Evolutionary conservation across 1,140 invertebrate species (phyloP), one percentile per base, ranked within the genome.

Genomic region (Meloidogyne floridensis): DNA sequence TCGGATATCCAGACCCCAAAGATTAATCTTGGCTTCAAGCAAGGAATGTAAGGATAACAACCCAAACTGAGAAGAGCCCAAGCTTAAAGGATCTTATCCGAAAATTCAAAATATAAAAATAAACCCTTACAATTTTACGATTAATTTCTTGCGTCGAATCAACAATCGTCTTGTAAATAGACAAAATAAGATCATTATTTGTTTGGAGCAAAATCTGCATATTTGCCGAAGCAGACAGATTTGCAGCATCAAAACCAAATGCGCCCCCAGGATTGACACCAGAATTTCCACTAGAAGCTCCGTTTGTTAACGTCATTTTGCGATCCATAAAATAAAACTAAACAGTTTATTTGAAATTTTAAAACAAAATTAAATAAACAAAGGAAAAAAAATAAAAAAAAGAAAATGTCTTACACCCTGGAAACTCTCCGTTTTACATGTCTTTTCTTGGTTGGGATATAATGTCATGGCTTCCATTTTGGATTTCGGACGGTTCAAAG

Each of bases 121-220:
- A 32, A 32, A 32, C 32, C 20, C 47, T 43, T 53, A 74, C 84
- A 9, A 85, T 84, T 42, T 84, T 84, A 8, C 84, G 56, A 69
- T 81, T 84, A 82, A 77, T 82, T 32, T 81, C 75, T n/a, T 70
- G 65, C 47, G 72, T 71, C n/a, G 80, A 81, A 6, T 81, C 80
- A 47, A 54, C 69, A 53, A 81, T 43, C 11, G 80, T 54, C 47
- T 81, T 81, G n/a, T 81, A 73, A 51, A 81, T 81, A 20, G 80
- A 56, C 43, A 81, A 51, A 72, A 81, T 81, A 8, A 81, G 65
- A 69, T 81, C 80, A 53, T 81, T 81, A 42, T 81, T 74, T 11
- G 80, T 80, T 59, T 77, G 84, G 15, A 86, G 15, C 11, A 70
- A 80, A 80, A 51, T 71, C 59, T 73, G 53, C 85, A 80, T 86